Base-by-base conservation (phyloP, 2,797 vertebrate genomes). In the Erethizon dorsatum region DNA sequence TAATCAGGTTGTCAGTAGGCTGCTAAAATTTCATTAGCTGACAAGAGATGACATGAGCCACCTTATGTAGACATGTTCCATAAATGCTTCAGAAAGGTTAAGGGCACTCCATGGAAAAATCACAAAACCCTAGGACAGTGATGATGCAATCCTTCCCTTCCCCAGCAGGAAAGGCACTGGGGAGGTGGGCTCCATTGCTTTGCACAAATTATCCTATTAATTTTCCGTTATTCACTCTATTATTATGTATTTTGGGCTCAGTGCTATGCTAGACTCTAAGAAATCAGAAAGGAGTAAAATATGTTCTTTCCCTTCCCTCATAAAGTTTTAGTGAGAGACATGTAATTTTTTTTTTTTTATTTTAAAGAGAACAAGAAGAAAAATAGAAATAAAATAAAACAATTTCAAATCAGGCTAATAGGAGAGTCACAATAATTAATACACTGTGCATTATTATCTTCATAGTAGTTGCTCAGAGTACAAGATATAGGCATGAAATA, bases 231-330 rank as follows among this genome's bases (percentile, higher is more conserved):
- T 20, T 33, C 1, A 45, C 1, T 31, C 17, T 37, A 45, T 82
- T 24, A 47, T 11, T 88, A 45, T 83, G 10, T 63, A 52, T 33
- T 69, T 80, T 71, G 65, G 63, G 8, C 7, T 12, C 65, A 12
- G 12, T 11, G 0, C 8, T 77, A 24, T 28, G 14, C 71, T 69
- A 83, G 24, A 56, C 22, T 37, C 47, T 33, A 37, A 95, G 14
- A 90, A 95, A 84, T 75, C 56, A 56, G 78, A 91, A n/a, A 87
- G 20, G 54, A 77, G 33, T 84, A n/a, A 92, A 50, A 26, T 65
- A 28, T 31, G 6, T 4, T 14, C 10, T 4, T 4, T 13, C 10
- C 6, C 6, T 52, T 10, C 56, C 45, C 41, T 91, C 22, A 61
- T 61, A 50, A 84, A 78, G 33, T 31, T 78, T 67, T 78, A 18